These are phyloP conservation scores for Lagodon rhomboides DNA, from an alignment of 2,797 vertebrate species.

Conservation along the genomic window DNA sequence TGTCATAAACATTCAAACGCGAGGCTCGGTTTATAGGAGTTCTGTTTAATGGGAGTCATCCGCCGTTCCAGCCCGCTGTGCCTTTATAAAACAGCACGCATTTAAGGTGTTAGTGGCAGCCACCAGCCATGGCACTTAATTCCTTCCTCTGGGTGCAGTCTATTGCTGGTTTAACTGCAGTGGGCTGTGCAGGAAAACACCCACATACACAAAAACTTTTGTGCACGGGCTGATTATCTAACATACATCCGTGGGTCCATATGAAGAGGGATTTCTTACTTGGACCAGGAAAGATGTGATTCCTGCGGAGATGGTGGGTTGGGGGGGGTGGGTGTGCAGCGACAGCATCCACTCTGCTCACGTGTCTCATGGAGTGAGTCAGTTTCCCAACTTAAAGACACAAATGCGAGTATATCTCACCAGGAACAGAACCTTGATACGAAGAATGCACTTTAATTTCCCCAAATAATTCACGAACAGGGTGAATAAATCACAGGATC, in stretches of 20 bases:
- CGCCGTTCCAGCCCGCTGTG: constrained; percentile 38
- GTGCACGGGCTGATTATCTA: constrained; percentile 37
- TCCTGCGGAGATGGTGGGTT: constrained; percentile 20
- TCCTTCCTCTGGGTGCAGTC: constrained; percentile 47
- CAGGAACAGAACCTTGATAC: constrained; percentile 49
- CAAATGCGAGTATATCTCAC: constrained; percentile 20
- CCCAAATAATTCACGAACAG: constrained; percentile 52
- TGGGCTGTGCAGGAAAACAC: constrained; percentile 36
- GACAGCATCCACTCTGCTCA: constrained; percentile 1
- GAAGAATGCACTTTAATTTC: constrained; percentile 49
- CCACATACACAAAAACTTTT: constrained; percentile 43
- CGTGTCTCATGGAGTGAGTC: constrained; percentile 35
- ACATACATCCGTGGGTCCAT: constrained; percentile 23
- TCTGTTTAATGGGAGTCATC: constrained; percentile 65
- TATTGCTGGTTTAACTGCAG: constrained; percentile 47
- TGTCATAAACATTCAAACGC: constrained; percentile 68
- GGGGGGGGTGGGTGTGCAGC: background rate
- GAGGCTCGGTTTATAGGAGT: constrained; percentile 51
- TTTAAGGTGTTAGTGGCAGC: constrained; percentile 62
- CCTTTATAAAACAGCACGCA: constrained; percentile 61
- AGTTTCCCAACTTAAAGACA: constrained; percentile 29
- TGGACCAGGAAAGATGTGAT: constrained; percentile 20
- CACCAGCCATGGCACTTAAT: constrained; percentile 49
- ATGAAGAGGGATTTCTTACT: constrained; percentile 29
- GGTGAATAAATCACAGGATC: constrained; percentile 65